Conservation (phyloP, 2,113 vertebrate species). For the Notarius quadriscutis region DNA sequence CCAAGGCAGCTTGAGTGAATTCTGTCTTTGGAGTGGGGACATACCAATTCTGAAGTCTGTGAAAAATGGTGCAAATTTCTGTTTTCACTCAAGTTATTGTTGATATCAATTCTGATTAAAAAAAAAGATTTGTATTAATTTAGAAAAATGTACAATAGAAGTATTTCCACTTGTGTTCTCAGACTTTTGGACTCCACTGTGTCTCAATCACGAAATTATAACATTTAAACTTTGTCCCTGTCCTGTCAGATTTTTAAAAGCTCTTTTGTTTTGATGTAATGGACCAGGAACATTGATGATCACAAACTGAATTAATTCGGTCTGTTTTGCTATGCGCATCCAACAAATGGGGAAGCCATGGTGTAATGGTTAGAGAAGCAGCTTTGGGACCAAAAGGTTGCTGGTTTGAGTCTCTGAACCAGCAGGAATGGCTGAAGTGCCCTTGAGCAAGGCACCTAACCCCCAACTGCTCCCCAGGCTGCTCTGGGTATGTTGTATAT, state of each 20-base stretch:
- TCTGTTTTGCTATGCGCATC: background rate
- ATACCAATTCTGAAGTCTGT: background rate
- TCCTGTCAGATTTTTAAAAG: background rate
- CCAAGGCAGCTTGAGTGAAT: background rate
- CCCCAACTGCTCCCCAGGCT: too few species aligned
- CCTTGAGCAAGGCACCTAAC: too few species aligned
- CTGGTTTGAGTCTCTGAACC: too few species aligned
- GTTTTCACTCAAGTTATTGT: background rate
- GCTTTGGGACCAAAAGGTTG: too few species aligned
- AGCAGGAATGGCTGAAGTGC: too few species aligned
- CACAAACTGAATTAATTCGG: background rate
- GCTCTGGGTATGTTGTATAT: too few species aligned
- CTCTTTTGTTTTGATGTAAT: background rate
- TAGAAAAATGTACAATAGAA: background rate
- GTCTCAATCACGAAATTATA: background rate
- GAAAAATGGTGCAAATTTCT: background rate
- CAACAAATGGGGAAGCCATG: background rate
- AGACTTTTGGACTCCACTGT: background rate
- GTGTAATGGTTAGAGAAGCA: too few species aligned
- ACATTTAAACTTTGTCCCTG: background rate
- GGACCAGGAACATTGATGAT: background rate
- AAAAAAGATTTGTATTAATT: background rate
- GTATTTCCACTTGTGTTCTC: background rate
- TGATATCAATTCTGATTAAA: too few species aligned
- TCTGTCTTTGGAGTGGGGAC: too few species aligned